Percentiles rank a stretch among this genome's conserved stretches.
These are phyloP conservation scores for Sebastes schlegelii DNA, from an alignment of 2,113 vertebrate species.

Conservation along the genomic window DNA sequence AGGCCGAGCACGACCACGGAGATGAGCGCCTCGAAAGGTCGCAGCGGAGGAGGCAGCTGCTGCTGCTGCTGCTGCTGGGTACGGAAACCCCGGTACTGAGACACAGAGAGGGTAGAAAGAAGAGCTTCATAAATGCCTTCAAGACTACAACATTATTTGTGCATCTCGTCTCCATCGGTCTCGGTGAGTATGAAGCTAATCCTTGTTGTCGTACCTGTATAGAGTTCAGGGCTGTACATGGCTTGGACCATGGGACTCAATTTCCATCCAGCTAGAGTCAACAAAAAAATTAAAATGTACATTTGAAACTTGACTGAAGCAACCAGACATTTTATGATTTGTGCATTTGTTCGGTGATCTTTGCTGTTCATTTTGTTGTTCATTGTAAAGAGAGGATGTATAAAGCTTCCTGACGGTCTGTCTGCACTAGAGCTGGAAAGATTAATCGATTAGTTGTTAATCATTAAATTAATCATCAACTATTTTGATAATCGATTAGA, in stretches of 20 bases:
- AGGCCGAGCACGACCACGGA: slow-evolving; percentile 95
- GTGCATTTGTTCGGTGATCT: neutral
- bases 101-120: slow-evolving; percentile 23
- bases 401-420: neutral
- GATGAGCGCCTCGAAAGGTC: slow-evolving; percentile 95
- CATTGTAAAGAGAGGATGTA: neutral
- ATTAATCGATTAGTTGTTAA: neutral
- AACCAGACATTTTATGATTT: neutral
- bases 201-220: slow-evolving; percentile 87
- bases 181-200: neutral
- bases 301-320: neutral
- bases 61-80: slow-evolving; percentile 88
- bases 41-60: slow-evolving; percentile 90
- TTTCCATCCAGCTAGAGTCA: slow-evolving; percentile 93
- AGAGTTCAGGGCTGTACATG: slow-evolving; percentile 99
- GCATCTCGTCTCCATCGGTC: neutral
- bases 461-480: neutral
- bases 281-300: slow-evolving; percentile 1
- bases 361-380: neutral
- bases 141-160: neutral
- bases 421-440: neutral
- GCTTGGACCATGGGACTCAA: slow-evolving; percentile 98
- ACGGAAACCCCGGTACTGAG: slow-evolving; percentile 97
- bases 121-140: neutral
- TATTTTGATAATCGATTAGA: neutral